phyloP scores from a whole-genome alignment of 2,113 vertebrate genomes.

The rabbit (Oryctolagus cuniculus) region DNA sequence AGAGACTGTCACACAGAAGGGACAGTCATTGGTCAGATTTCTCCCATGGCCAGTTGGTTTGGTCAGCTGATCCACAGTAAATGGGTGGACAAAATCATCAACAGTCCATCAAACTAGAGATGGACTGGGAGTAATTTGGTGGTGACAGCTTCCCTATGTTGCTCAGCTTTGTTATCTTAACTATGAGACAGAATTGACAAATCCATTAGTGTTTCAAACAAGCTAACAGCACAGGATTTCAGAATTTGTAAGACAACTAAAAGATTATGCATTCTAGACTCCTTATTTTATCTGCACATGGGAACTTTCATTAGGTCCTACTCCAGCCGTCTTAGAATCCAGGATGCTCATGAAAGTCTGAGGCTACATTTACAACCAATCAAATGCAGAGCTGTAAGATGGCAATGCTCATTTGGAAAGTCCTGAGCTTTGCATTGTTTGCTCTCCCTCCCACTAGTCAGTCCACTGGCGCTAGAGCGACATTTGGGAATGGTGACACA shows the following conservation, averaged over 20 bases:
- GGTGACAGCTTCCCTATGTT: neutral
- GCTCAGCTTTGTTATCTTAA: slow-evolving; percentile 23
- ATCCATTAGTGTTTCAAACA: slow-evolving; percentile 22
- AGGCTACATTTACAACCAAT: neutral
- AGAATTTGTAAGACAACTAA: neutral
- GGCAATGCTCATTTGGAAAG: neutral
- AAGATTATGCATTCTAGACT: neutral
- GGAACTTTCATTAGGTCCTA: neutral
- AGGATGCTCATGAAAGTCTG: neutral
- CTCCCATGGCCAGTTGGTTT: neutral
- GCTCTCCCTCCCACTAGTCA: neutral
- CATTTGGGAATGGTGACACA: neutral
- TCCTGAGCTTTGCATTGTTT: neutral
- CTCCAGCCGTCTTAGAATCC: neutral
- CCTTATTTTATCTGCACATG: neutral
- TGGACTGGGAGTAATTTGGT: neutral
- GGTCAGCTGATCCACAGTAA: neutral
- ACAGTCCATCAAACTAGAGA: neutral
- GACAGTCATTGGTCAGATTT: neutral
- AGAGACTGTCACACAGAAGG: neutral
- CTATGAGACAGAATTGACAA: neutral
- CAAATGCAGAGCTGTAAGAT: neutral
- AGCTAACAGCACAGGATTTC: neutral
- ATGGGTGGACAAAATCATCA: neutral
- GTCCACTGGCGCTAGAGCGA: neutral